Evolutionary conservation across 1,140 invertebrate species (phyloP), one percentile per base, ranked within the genome.

Genomic region (Zaprionus ghesquierei): DNA sequence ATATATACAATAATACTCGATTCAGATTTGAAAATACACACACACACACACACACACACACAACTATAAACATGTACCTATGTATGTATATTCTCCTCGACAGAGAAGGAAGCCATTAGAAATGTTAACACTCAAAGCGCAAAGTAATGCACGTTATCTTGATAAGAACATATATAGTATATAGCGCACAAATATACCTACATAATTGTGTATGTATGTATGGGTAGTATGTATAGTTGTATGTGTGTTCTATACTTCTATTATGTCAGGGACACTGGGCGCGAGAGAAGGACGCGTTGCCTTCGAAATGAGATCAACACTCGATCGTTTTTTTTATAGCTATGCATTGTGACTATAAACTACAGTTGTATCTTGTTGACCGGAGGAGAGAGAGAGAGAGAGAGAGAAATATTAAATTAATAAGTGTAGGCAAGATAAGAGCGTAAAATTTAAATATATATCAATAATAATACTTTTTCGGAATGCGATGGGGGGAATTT

Each of bases 61-160:
- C n/a, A n/a, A n/a, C 41, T 44, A 8, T 44, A 23, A 27, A 50
- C 38, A 27, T 27, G 9, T 13, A 25, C n/a, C 12, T 13, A 63
- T n/a, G 22, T 3, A 50, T 33, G 10, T 46, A 20, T 23, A 29
- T 38, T 55, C 15, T 8, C 6, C n/a, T 10, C 12, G 6, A 53
- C 13, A 62, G 23, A 53, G 69, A 62, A 66, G 69, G 69, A 66
- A 71, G 22, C 61, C 35, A 38, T 70, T 41, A 38, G 58, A 65
- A 53, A 65, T 65, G 18, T 50, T 25, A 38, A 18, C 46, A 65
- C 49, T 59, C 58, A 35, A 59, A 56, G 9, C 22, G 46, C n/a
- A 62, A 63, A 58, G 20, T 33, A 41, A 29, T 41, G 29, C 63
- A 46, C 63, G 64, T 73, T 68, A 68, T 61, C 63, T 25, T 60